Base-by-base conservation (phyloP, 2,888 invertebrate genomes). In the Malachius bipustulatus region DNA sequence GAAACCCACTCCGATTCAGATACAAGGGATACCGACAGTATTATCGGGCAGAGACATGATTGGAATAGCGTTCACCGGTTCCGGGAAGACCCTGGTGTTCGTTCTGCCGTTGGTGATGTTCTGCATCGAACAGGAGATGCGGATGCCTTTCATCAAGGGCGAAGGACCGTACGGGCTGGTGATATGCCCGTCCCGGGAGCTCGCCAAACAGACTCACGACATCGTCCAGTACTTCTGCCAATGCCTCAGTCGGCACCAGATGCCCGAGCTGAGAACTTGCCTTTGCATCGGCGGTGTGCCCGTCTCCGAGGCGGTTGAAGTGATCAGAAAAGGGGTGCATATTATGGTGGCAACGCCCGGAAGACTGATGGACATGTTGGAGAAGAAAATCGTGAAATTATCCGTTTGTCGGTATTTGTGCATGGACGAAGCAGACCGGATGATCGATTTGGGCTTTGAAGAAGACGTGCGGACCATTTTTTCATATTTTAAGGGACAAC, bases 371-470 rank as follows among this genome's bases (percentile, higher is more conserved):
- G 97, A 97, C 56, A 93, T 98, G 91, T 64, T 99, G 9, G 90
- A 96, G 52, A 97, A 97, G 64, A 97, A 97, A 66, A 90, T 91
- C 72, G 82, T 97, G 3, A 69, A 74, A 30, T 65, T 98, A 1
- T 85, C 90, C 55, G 82, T 97, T 0, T 98, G 97, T 56, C 75
- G 94, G 2, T 97, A 97, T 62, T 67, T 98, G 1, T 89, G 89
- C 49, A 88, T 98, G 83, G 98, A 98, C 57, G 98, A 98, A 63
- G 98, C 98, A 0, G 98, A 99, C 64, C 72, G 98, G 8, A 98
- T 99, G 97, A 91, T 98, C 49, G 98, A 98, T 61, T 91, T 98
- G 87, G 98, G 98, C 0, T 99, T 99, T 63, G 98, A 98, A 59
- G 98, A 99, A 56, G 98, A 99, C 57, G 91, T 98, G 16, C 67